A percentile compares a stretch with the other conserved stretches of the same genome.
Conservation (phyloP, 2,888 invertebrate genomes). For the Lasioglossum calceatum region DNA sequence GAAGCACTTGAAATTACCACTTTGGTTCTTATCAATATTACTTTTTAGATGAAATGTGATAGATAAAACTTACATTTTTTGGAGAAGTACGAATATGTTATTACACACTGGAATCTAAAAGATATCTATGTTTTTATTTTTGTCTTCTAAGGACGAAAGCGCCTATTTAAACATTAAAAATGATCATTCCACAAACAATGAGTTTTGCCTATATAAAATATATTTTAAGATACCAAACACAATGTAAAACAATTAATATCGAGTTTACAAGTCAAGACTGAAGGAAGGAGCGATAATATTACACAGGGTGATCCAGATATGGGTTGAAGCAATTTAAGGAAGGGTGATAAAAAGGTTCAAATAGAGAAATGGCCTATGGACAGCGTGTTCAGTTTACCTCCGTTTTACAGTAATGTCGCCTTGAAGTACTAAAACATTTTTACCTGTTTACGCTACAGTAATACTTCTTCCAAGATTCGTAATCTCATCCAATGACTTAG, state of each 20-base stretch:
- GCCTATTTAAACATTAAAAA: not conserved
- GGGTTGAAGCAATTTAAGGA: not conserved
- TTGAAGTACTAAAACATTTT: not conserved
- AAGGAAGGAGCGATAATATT: constrained; percentile 5
- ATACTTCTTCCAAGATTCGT: not conserved
- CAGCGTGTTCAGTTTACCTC: not conserved
- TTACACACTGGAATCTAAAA: constrained; percentile 4
- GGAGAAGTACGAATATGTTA: constrained; percentile 11
- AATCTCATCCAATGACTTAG: not conserved
- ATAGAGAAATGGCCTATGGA: not conserved
- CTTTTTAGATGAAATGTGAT: not conserved
- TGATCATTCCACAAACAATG: constrained; percentile 9
- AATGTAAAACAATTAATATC: not conserved
- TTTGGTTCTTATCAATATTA: constrained; percentile 18
- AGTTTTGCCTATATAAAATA: constrained; percentile 13
- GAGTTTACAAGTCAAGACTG: constrained; percentile 9
- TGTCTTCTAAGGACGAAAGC: not conserved
- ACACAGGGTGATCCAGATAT: not conserved
- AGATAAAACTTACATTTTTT: not conserved
- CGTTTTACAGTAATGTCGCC: not conserved
- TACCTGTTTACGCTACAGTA: not conserved
- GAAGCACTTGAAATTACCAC: constrained; percentile 20
- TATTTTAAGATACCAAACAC: not conserved
- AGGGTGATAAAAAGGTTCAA: not conserved
- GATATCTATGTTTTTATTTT: constrained; percentile 18